A percentile compares a stretch with the other conserved stretches of the same genome.
Conservation (phyloP, 2,888 invertebrate genomes). For the Papilio gigon region DNA sequence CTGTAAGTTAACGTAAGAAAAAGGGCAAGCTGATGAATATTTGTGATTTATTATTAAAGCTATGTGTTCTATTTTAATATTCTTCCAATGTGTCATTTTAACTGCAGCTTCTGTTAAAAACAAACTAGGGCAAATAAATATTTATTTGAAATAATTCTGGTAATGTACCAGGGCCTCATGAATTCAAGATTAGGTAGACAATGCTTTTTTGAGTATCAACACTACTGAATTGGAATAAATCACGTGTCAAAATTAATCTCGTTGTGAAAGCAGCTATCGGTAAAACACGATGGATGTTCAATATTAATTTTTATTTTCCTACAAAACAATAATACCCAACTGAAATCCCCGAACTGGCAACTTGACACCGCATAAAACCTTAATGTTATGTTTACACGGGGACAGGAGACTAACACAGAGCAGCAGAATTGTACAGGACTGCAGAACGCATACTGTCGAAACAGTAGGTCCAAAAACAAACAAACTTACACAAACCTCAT, state of each 20-base stretch:
- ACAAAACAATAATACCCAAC: conserved; percentile 18
- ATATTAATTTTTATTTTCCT: conserved; percentile 33
- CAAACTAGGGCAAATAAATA: too few species aligned
- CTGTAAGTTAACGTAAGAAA: too few species aligned
- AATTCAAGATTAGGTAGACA: neutral
- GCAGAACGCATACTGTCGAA: neutral
- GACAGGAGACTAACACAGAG: neutral
- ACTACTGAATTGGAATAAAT: neutral
- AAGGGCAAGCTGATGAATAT: too few species aligned
- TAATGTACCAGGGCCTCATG: too few species aligned
- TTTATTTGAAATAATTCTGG: too few species aligned
- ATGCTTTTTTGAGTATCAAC: neutral
- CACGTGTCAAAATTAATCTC: conserved; percentile 23
- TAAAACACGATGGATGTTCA: conserved; percentile 10
- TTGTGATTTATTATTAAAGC: too few species aligned
- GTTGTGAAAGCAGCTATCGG: conserved; percentile 13
- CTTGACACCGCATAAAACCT: conserved; percentile 53
- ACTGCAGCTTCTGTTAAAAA: too few species aligned
- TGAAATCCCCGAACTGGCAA: conserved; percentile 32
- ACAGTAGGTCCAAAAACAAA: neutral
- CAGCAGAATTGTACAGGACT: neutral
- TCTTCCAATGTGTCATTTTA: too few species aligned
- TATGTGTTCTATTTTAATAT: too few species aligned
- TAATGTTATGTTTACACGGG: conserved; percentile 38
- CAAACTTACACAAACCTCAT: neutral